These are phyloP conservation scores for Podotricha telesiphe DNA, from an alignment of 2,888 invertebrate species.

Conservation along the genomic window DNA sequence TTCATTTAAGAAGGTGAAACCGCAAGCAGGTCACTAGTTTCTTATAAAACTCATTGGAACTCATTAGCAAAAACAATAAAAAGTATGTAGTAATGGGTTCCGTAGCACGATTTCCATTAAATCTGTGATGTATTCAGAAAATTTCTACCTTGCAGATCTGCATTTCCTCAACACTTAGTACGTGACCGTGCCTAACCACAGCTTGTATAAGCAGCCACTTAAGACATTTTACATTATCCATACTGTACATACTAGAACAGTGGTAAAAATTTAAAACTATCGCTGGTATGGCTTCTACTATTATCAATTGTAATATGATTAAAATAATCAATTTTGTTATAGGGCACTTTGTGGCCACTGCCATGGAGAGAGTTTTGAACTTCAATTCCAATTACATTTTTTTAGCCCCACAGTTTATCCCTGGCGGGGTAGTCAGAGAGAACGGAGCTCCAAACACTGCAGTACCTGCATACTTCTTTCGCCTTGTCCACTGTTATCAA, in stretches of 20 bases:
- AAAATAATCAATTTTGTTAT: not conserved
- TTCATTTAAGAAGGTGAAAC: no score
- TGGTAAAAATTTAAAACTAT: not conserved
- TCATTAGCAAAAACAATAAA: not conserved
- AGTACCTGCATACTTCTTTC: no score
- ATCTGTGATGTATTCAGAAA: not conserved
- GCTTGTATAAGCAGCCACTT: conserved; percentile 5
- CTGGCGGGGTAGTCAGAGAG: no score
- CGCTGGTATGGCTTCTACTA: not conserved
- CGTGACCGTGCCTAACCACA: conserved; percentile 9
- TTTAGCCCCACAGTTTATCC: no score
- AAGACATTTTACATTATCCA: conserved; percentile 2
- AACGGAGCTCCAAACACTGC: no score
- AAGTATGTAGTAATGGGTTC: not conserved
- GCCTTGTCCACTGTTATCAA: no score
- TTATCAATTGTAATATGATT: not conserved
- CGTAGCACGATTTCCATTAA: conserved; percentile 2
- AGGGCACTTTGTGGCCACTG: no score
- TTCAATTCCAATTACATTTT: no score
- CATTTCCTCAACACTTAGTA: conserved; percentile 9
- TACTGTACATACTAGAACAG: not conserved
- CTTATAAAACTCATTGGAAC: no score
- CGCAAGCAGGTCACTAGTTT: no score
- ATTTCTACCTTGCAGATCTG: not conserved
- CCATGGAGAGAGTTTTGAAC: no score